A percentile compares a stretch with the other conserved stretches of the same genome.
These are phyloP conservation scores for Cyclina sinensis DNA, from an alignment of 1,140 invertebrate genomes.

Conservation along the genomic window DNA sequence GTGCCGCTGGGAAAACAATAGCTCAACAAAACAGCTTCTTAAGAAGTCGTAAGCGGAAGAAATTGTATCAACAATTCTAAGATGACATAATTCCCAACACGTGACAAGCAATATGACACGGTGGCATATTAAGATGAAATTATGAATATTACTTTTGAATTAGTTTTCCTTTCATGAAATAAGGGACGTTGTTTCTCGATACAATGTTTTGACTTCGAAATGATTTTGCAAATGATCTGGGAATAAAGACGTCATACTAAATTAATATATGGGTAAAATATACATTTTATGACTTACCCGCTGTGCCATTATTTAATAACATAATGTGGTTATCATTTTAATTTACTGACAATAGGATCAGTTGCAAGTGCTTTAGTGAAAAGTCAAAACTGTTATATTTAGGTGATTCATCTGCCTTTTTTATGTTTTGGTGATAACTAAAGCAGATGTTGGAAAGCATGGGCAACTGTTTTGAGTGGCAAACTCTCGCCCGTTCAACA, in stretches of 20 bases:
- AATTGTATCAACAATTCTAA: not conserved
- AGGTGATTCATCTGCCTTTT: not conserved
- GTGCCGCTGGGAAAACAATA: not conserved
- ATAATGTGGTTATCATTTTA: not conserved
- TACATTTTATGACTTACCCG: not conserved
- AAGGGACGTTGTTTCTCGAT: not conserved
- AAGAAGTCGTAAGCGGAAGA: slow-evolving; percentile 9
- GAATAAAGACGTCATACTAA: not conserved
- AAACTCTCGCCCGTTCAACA: not conserved
- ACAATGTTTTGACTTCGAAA: not conserved
- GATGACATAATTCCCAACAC: slow-evolving; percentile 31
- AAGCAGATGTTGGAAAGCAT: not conserved
- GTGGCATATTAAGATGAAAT: slow-evolving; percentile 15
- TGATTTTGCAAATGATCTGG: not conserved
- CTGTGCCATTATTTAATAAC: not conserved
- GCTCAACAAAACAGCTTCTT: slow-evolving; percentile 3
- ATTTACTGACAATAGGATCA: not conserved
- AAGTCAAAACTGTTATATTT: not conserved
- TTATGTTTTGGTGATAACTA: not conserved
- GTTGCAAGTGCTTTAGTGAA: not conserved
- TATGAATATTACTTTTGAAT: slow-evolving; percentile 46
- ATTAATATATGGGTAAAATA: not conserved
- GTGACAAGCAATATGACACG: not conserved
- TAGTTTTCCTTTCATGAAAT: slow-evolving; percentile 3
- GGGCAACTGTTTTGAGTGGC: not conserved